Evolutionary conservation across 2,113 vertebrate genomes (phyloP).

Genomic region (Pogona vitticeps): DNA sequence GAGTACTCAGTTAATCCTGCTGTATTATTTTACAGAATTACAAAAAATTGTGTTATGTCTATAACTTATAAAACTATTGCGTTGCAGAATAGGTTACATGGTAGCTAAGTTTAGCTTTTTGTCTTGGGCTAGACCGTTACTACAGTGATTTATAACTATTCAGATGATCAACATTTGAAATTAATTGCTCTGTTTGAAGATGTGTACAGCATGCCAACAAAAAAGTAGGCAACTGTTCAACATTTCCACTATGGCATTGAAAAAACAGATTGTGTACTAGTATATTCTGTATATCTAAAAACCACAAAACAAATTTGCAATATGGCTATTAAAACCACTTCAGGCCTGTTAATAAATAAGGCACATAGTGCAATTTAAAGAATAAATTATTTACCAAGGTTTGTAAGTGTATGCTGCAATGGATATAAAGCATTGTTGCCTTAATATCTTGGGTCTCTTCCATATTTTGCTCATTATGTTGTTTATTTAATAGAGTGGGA

Average conservation of each 20-base stretch:
- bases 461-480: slow-evolving; percentile 31
- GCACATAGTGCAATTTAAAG: slow-evolving; percentile 69
- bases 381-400: slow-evolving; percentile 75
- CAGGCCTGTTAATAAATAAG: slow-evolving; percentile 75
- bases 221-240: slow-evolving; percentile 54
- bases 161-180: slow-evolving; percentile 62
- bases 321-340: slow-evolving; percentile 69
- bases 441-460: slow-evolving; percentile 48
- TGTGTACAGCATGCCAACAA: slow-evolving; percentile 45
- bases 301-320: slow-evolving; percentile 66
- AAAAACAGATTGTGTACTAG: slow-evolving; percentile 55
- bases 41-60: not conserved
- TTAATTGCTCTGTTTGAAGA: slow-evolving; percentile 68
- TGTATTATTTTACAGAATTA: slow-evolving; percentile 1
- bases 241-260: slow-evolving; percentile 31
- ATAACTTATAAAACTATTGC: slow-evolving; percentile 40
- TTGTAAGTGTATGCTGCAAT: slow-evolving; percentile 61
- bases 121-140: slow-evolving; percentile 52
- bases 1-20: slow-evolving; percentile 27
- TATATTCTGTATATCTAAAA: slow-evolving; percentile 61
- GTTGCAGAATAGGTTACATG: slow-evolving; percentile 45
- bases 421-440: slow-evolving; percentile 20
- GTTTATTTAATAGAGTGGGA: slow-evolving; percentile 3
- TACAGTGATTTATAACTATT: slow-evolving; percentile 62
- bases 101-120: slow-evolving; percentile 56